These are phyloP conservation scores for Temnothorax curvispinosus DNA, from an alignment of 1,140 invertebrate genomes.

Conservation along the genomic window DNA sequence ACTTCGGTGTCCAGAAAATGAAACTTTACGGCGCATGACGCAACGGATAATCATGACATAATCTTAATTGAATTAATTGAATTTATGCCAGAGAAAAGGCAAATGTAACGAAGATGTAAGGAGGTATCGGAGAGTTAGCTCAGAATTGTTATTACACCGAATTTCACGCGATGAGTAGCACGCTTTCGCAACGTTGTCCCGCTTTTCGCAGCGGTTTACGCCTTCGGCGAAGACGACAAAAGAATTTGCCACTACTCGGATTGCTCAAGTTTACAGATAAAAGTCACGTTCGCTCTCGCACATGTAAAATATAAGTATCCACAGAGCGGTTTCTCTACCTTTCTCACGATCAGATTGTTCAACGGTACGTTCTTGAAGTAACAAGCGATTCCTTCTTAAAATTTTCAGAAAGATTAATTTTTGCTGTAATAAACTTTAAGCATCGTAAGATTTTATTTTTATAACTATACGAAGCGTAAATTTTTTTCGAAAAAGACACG, in stretches of 20 bases:
- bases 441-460: background rate
- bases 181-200: constrained; percentile 25
- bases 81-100: background rate
- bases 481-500: background rate
- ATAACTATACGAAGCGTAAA: background rate
- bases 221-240: constrained; percentile 6
- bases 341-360: background rate
- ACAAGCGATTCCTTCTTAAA: background rate
- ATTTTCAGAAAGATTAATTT: background rate
- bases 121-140: background rate
- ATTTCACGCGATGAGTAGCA: constrained; percentile 39
- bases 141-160: constrained; percentile 24
- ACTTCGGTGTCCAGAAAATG: background rate
- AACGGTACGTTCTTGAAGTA: background rate
- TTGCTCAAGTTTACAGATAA: constrained; percentile 20
- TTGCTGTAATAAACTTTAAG: background rate
- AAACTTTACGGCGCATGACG: background rate
- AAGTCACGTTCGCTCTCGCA: constrained; percentile 6
- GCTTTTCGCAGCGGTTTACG: constrained; percentile 32
- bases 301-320: background rate
- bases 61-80: constrained; percentile 38
- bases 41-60: constrained; percentile 8
- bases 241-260: background rate
- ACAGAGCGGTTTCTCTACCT: background rate
- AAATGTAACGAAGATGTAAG: constrained; percentile 12